Conservation (phyloP, 2,113 vertebrate genomes). For the Myotis davidii region DNA sequence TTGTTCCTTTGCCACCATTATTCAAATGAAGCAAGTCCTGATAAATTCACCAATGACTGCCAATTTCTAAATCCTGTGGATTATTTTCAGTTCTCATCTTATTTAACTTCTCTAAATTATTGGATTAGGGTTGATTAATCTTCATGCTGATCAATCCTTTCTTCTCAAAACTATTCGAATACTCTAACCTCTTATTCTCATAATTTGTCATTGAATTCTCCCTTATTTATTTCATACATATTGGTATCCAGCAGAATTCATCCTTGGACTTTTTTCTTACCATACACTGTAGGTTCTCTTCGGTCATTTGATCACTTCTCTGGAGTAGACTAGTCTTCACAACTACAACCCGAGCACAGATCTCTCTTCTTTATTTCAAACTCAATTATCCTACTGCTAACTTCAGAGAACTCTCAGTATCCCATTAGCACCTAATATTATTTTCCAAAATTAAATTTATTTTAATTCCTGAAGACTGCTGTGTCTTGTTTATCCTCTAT, state of each 20-base stretch:
- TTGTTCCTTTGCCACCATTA: not conserved
- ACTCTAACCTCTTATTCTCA: not conserved
- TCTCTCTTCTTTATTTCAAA: not conserved
- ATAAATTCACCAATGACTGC: not conserved
- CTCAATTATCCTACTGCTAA: not conserved
- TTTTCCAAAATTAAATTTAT: slow-evolving; percentile 18
- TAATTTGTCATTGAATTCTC: not conserved
- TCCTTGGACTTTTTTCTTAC: not conserved
- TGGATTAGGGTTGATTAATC: not conserved
- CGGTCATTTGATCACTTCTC: not conserved
- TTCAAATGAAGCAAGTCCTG: not conserved
- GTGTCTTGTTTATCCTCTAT: not conserved
- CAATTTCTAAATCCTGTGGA: not conserved
- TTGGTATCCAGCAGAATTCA: not conserved
- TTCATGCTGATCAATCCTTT: not conserved
- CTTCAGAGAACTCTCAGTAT: not conserved
- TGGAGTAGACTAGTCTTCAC: not conserved
- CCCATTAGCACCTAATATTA: not conserved
- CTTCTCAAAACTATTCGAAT: not conserved
- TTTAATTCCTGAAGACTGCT: not conserved
- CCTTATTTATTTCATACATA: not conserved
- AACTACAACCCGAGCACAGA: not conserved
- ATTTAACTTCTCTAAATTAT: not conserved
- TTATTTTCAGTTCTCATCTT: not conserved
- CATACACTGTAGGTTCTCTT: not conserved